phyloP scores from a whole-genome alignment of 1,140 invertebrate species.

The Antheraea mylitta region DNA sequence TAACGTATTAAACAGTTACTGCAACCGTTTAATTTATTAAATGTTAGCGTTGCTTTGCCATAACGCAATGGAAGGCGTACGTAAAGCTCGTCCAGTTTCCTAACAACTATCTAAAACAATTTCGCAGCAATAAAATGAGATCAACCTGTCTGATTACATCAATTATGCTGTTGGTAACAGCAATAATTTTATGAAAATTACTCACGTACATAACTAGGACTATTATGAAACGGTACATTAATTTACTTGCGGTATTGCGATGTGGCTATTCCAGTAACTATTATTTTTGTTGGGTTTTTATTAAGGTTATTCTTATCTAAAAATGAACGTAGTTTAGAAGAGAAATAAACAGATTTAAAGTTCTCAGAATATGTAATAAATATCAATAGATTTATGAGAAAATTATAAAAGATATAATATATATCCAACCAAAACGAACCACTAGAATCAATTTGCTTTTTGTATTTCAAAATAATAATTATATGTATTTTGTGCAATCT shows the following conservation, averaged over 20 bases:
- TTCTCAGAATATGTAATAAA: not conserved
- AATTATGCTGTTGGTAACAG: constrained; percentile 23
- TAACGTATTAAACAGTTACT: not conserved
- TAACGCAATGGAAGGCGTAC: not conserved
- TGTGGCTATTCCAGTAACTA: not conserved
- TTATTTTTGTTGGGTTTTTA: not conserved
- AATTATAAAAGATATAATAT: too few relatives aligned
- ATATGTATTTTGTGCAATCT: too few relatives aligned
- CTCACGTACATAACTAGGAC: constrained; percentile 18
- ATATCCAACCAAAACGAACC: too few relatives aligned
- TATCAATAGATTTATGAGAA: too few relatives aligned
- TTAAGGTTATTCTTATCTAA: not conserved
- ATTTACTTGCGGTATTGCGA: constrained; percentile 13
- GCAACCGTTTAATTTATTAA: not conserved
- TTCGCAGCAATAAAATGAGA: constrained; percentile 26
- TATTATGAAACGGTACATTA: constrained; percentile 22
- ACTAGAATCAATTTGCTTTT: too few relatives aligned
- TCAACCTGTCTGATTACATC: constrained; percentile 21
- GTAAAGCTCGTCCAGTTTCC: constrained; percentile 10
- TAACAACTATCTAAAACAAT: constrained; percentile 18
- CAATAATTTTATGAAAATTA: constrained; percentile 21
- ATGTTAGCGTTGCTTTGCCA: too few relatives aligned
- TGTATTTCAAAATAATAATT: too few relatives aligned
- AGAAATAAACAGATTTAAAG: not conserved
- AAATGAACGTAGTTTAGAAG: not conserved